Evolutionary conservation across 53 echinoderm and acorn worm species (phyloP), one percentile per base, ranked within the genome.

Genomic region (Apostichopus leukothele): DNA sequence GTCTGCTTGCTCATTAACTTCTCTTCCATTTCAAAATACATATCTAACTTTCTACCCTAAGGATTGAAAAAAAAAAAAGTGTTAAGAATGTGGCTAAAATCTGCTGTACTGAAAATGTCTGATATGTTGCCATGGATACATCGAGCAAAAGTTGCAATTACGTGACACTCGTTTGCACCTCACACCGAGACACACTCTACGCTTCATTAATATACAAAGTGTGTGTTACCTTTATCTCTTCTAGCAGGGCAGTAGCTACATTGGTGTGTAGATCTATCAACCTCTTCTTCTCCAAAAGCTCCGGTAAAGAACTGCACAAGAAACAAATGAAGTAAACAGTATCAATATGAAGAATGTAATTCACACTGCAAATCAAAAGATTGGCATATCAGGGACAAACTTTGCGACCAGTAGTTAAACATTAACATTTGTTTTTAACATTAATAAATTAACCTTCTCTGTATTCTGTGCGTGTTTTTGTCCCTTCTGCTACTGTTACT

Each of bases 1-100:
- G 94, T 91, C 86, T 94, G 94, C 86, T 99, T 99, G 80, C 96
- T 99, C 99, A 99, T 99, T 74, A 99, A 76, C 75, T 96, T 96
- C 91, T 99, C 99, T 73, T 99, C 99, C 77, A 99, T 81, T 90
- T 99, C 99, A 94, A 99, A 99, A 89, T 99, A 99, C 19, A 99
- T 94, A 89, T 99, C 99, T 12, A 99, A 78, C 60, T 96, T 99
- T 51, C 99, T 89, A 16, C 93, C 99, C 99, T 99, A 67, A 4
- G 21, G 88, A 87, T 53, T 9, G 6, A 76, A 76, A 13, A 27
- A 18, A 6, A 76, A 5, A n/a, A 6, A 26, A 16, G 5, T 27
- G 50, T 26, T 76, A 26, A 22, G 6, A 39, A 26, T 76, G 76
- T 6, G 50, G 26, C 50, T 3, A 39, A 39, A 39, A 39, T 39